Conservation (phyloP, 1,140 invertebrate genomes). For the Drosophila sp. region DNA sequence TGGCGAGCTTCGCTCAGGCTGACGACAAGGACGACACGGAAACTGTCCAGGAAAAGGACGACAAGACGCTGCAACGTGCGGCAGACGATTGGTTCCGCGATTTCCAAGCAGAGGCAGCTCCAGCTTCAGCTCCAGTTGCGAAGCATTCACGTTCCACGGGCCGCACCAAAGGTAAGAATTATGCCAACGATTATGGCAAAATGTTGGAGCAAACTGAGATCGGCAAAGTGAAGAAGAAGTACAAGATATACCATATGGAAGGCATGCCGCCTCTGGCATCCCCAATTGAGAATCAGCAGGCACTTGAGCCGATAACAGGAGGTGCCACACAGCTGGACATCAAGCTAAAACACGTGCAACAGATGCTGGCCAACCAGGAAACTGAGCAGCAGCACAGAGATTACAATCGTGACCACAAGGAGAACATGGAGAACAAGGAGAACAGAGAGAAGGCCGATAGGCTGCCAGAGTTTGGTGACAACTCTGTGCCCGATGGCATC, state of each 20-base stretch:
- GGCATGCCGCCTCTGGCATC: neutral
- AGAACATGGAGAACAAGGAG: neutral
- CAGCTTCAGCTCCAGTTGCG: too few species aligned
- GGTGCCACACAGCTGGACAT: constrained; percentile 28
- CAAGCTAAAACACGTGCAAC: constrained; percentile 38
- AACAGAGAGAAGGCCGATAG: neutral
- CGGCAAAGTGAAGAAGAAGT: constrained; percentile 57
- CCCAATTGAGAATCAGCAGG: neutral
- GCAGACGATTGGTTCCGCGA: constrained; percentile 61
- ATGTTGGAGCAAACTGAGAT: constrained; percentile 44
- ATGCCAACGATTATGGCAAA: constrained; percentile 17
- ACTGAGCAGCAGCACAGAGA: neutral
- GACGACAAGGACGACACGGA: constrained; percentile 5
- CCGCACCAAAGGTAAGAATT: neutral
- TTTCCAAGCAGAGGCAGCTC: constrained; percentile 22
- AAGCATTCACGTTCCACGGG: constrained; percentile 1
- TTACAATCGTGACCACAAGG: neutral
- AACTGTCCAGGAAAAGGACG: constrained; percentile 3
- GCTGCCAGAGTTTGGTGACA: constrained; percentile 22
- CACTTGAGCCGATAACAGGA: neutral
- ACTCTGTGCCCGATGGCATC: constrained; percentile 15
- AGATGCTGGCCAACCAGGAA: constrained; percentile 26
- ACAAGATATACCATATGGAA: constrained; percentile 25
- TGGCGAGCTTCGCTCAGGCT: constrained; percentile 51
- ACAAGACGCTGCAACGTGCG: constrained; percentile 37